Base-by-base conservation (phyloP, 2,888 invertebrate species). In the Agonopterix arenella region DNA sequence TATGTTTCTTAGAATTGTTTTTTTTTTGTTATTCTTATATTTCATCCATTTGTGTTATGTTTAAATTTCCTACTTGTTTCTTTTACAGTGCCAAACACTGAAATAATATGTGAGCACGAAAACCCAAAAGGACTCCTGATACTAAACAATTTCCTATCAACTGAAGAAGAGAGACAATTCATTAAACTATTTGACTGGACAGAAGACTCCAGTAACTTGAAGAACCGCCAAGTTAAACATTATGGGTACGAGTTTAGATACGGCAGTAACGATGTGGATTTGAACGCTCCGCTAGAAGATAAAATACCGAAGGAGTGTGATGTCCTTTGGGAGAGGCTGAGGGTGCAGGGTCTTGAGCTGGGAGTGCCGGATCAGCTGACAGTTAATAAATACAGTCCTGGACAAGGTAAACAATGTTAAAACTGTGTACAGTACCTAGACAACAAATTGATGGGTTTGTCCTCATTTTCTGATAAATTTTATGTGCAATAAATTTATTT, bases 241-340 rank as follows among this genome's bases (percentile, higher is more conserved):
- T 98, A 92, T 84, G 98, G 98, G 0, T 98, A 93, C 78, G 96
- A 97, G 73, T 98, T 98, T 76, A 86, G 93, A 55, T 98, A 98
- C 79, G 94, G 93, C 46, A 93, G 90, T 18, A 98, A 98, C 82
- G 94, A 95, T 80, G 95, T 98, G 0, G 94, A 98, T 76, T 86
- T 92, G 49, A 76, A 90, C 49, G 77, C 89, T 47, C 96, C 96
- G 0, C 80, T 96, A 36, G 60, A 80, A 0, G 89, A 93, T 44
- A 82, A 82, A 42, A 93, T 98, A 63, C 98, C 98, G 0, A 56
- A 70, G 3, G 90, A 91, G 58, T 96, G 95, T 79, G 70, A 91
- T 61, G 78, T 92, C 55, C 70, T 98, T 9, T 92, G 95, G 88
- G 62, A 79, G 13, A 82, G 91, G 58, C 83, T 95, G 13, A 68